Base-by-base conservation (phyloP, 2,797 vertebrate species). In the Enteromius mattozi region DNA sequence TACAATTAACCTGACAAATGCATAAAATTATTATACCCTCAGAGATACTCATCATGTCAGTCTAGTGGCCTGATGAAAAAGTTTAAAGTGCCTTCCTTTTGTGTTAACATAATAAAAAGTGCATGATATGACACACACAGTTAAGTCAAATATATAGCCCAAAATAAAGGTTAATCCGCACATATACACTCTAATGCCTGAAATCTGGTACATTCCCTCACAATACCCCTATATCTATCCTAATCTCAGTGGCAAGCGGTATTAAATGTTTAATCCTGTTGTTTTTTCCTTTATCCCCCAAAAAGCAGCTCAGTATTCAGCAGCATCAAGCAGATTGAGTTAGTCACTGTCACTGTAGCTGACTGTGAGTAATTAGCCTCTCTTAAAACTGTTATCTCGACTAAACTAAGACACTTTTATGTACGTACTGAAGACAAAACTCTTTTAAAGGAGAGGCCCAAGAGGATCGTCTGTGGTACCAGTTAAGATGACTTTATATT, bases 221-320 rank as follows among this genome's bases (percentile, higher is more conserved):
- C 79, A 82, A 63, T 72, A 35, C 80, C 40, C 59, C 47, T 42
- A 75, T 87, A 88, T 88, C 86, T 85, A 63, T 76, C 70, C 75
- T 83, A 88, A 89, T 85, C 80, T 82, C 80, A 49, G 30, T n/a
- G 65, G 88, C 86, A 89, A 63, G 63, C 80, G 63, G 77, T 80
- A 89, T 91, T 88, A 87, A 85, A 75, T n/a, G 78, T 37, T 80
- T 88, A 92, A 89, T 90, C 85, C 84, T 77, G 86, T 61, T 27
- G 40, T 77, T 78, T 81, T 42, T 17, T 19, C 37, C n/a, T 42
- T 81, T 81, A 63, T 83, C 65, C 81, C 87, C 42, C 65, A 80
- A 87, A 89, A 37, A 84, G 77, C 78, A 77, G 83, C 63, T 81
- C 21, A 70, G 35, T 51, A 54, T 59, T 47, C 16, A 47, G 17